Conservation (phyloP, 92 coral and sea anemone genomes). For the Palythoa caribaeorum region DNA sequence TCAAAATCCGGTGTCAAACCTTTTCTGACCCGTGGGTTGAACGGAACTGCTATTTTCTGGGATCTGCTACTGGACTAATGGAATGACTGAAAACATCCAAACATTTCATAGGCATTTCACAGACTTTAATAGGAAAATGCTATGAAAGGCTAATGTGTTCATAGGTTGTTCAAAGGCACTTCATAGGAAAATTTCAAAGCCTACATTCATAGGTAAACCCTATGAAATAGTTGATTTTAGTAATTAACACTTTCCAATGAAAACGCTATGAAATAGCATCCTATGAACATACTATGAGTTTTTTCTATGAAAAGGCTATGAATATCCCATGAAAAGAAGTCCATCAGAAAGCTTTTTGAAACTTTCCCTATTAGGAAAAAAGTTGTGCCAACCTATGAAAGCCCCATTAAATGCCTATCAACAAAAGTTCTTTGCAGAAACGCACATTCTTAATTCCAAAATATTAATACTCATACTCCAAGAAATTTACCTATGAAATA, state of each 20-base stretch:
- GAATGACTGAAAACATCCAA: conserved; percentile 20
- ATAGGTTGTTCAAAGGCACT: conserved; percentile 23
- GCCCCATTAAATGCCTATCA: conserved; percentile 27
- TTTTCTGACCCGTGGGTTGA: no score
- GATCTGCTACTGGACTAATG: no score
- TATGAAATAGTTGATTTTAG: conserved; percentile 27
- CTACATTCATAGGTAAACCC: conserved; percentile 31
- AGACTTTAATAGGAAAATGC: conserved; percentile 17
- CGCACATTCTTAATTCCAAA: conserved; percentile 17
- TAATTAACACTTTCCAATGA: conserved; percentile 18
- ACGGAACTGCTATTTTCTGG: no score
- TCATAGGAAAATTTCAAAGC: conserved; percentile 34
- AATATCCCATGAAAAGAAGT: conserved; percentile 22
- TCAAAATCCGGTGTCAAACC: no score
- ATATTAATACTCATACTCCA: conserved; percentile 1
- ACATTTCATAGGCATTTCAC: conserved; percentile 32
- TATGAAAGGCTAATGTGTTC: conserved; percentile 23
- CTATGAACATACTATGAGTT: conserved; percentile 15
- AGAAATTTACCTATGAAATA: not conserved
- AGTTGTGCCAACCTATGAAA: conserved; percentile 30
- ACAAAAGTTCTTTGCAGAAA: conserved; percentile 30
- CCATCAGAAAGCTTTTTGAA: conserved; percentile 30
- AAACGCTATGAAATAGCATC: conserved; percentile 31
- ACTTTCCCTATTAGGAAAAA: conserved; percentile 28
- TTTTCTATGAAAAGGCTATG: conserved; percentile 29